Evolutionary conservation across 64 coral and sea anemone genomes (phyloP).

Genomic region (Stichodactyla mertensii): DNA sequence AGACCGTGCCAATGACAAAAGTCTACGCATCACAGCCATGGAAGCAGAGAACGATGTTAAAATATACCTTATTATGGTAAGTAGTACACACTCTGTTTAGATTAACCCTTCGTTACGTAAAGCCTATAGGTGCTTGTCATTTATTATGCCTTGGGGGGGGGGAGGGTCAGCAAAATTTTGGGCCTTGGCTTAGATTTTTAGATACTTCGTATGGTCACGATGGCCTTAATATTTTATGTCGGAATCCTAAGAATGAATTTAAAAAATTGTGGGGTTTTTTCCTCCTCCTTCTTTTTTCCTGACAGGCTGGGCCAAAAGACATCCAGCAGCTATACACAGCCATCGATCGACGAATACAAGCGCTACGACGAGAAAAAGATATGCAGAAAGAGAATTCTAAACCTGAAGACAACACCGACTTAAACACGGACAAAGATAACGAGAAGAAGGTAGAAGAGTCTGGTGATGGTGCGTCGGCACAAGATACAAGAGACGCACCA

Average conservation of each 20-base stretch:
- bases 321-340: slow-evolving; percentile 85
- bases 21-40: slow-evolving; percentile 80
- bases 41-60: slow-evolving; percentile 85
- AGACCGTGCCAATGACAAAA: slow-evolving; percentile 89
- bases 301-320: slow-evolving; percentile 82
- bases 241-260: neutral
- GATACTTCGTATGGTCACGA: too few species aligned
- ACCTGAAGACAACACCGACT: slow-evolving; percentile 56
- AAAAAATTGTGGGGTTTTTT: neutral
- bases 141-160: too few species aligned
- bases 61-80: slow-evolving; percentile 97
- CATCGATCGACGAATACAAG: slow-evolving; percentile 90
- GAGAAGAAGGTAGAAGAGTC: neutral
- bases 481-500: neutral
- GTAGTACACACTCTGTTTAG: neutral
- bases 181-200: too few species aligned
- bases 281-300: neutral
- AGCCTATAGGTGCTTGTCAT: neutral
- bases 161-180: too few species aligned
- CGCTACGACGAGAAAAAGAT: slow-evolving; percentile 62
- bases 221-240: too few species aligned
- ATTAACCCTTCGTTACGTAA: neutral
- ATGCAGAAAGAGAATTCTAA: neutral
- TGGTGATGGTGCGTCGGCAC: neutral
- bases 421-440: slow-evolving; percentile 27